These are phyloP conservation scores for Lagorchestes hirsutus DNA, from an alignment of 2,797 vertebrate species.

Conservation along the genomic window DNA sequence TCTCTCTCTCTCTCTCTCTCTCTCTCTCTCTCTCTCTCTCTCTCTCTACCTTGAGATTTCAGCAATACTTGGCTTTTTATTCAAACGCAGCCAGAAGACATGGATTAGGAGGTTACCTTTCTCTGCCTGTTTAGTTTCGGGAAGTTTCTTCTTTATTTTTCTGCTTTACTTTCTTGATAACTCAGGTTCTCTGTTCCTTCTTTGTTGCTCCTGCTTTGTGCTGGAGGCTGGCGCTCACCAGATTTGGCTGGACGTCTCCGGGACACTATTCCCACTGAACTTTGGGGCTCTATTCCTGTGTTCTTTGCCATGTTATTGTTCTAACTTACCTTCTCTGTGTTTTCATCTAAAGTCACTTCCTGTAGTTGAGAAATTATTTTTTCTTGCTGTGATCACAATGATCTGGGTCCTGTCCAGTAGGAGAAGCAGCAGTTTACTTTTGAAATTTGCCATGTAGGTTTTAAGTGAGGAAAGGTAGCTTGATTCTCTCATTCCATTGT, in stretches of 20 bases:
- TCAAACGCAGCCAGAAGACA: background rate
- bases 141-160: background rate
- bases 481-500: background rate
- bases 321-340: background rate
- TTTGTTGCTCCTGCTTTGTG: background rate
- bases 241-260: background rate
- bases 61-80: background rate
- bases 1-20: no score
- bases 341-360: background rate
- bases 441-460: background rate
- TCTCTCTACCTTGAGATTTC: background rate
- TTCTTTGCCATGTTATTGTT: background rate
- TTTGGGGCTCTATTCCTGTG: background rate
- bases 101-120: background rate
- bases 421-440: background rate
- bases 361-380: background rate
- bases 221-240: background rate
- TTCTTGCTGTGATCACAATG: background rate
- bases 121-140: background rate
- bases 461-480: background rate
- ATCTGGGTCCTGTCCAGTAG: background rate
- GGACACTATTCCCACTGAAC: background rate
- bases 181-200: background rate
- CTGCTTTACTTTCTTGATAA: background rate
- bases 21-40: background rate